Base-by-base conservation (phyloP, 1,140 invertebrate genomes). In the Caerostris extrusa region DNA sequence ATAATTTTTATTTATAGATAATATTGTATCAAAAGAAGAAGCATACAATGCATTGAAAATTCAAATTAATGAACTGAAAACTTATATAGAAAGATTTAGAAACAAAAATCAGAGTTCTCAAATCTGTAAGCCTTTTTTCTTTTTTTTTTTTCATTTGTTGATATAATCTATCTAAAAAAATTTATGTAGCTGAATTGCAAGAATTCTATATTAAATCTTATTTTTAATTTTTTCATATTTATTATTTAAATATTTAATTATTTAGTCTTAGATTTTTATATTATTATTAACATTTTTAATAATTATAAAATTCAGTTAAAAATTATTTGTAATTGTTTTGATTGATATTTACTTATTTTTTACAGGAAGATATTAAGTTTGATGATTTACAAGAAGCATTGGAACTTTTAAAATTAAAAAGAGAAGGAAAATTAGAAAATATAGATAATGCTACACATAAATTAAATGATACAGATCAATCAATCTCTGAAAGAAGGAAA, bases 361-460 rank as follows among this genome's bases (percentile, higher is more conserved):
- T 50, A 0, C 50, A 93, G 92, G 85, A 93, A 93, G 57, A 82
- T 53, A 55, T 96, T 88, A 96, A 96, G 93, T 95, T 96, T 94
- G 95, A 95, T 19, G 96, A 96, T 95, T 95, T 96, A n/a, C 96
- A 96, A 93, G 96, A 96, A 87, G 96, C 96, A 5, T 81, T 96
- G 19, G 95, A 96, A 12, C 87, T 96, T 14, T 95, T 96, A 12
- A 96, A 96, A 94, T 95, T 96, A 90, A 67, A 94, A 58, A 91
- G 58, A 50, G 50, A 61, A 10, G 58, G 82, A n/a, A 93, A 93
- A 17, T 82, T 85, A 10, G 77, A 81, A 17, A 82, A 61, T 19
- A 56, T 5, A 34, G 53, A 71, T 19, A 55, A 57, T 0, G 12
- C 10, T 89, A 5, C 8, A 53, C 58, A 34, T 5, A 87, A 3